Base-by-base conservation (phyloP, 2,797 vertebrate genomes). In the Lophius americanus region DNA sequence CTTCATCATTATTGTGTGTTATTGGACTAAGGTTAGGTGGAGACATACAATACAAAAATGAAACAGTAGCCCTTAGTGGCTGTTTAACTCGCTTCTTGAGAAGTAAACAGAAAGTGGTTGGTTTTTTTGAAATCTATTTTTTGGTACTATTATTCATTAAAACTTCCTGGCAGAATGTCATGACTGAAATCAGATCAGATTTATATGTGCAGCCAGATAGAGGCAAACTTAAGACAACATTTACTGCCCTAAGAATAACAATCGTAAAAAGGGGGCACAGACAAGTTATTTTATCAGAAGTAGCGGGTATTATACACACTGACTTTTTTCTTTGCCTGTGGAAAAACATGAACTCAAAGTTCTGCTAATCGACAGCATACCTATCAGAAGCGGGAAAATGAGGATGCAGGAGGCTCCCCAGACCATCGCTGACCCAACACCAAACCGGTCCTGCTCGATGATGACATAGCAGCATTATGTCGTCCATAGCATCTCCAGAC, bases 241-340 rank as follows among this genome's bases (percentile, higher is more conserved):
- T 56, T 65, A 39, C 41, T 60, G 55, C 13, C 47, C 32, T 36
- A 23, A 23, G 12, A 51, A 73, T 62, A 65, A 23, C 23, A 60
- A 14, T 9, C 35, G 35, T 9, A 53, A 44, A 44, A 58, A 33
- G 33, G 54, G 9, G 56, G 11, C 55, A 63, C 51, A 70, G 10
- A 71, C 11, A 37, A 43, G 41, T 2, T 50, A 49, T 82, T 74
- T 87, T 78, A 80, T 83, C 68, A 76, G 37, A 62, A 36, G 59
- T 13, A 53, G 35, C 37, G 48, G 75, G 57, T 75, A 68, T 61
- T 56, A 71, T 54, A 79, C 59, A 71, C 57, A 79, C 7, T 65
- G 73, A 64, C 64, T 64, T 61, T 65, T 79, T 50, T 49, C 43
- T 55, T 12, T 73, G 32, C 9, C 55, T 14, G 49, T 47, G 55